Evolutionary conservation across 2,888 invertebrate species (phyloP), one percentile per base, ranked within the genome.

Genomic region (Seira ritae): DNA sequence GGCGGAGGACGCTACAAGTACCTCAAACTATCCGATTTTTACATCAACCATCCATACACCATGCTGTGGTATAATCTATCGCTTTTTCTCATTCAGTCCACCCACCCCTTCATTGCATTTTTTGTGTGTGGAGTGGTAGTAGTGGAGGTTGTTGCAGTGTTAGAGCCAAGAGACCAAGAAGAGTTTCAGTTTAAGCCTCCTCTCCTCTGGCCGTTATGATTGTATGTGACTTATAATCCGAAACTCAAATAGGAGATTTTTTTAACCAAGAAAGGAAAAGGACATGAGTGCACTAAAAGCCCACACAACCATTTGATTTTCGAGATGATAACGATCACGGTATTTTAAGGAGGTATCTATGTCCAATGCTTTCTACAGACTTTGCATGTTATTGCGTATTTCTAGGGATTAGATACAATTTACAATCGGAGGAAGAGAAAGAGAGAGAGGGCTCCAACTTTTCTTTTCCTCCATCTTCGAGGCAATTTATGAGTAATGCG

Each of bases 1-100:
- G 65, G 65, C 20, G 23, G 50, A 65, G 37, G 60, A 80, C 17
- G 73, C 81, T 81, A 81, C 81, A 81, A 81, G 81, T 81, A 81
- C 81, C 81, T 81, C 81, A 81, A 66, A 65, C 72, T 72, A 75
- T 24, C 42, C 46, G 46, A 37, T 22, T 66, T 65, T 65, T 42
- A 37, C 66, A 75, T 46, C 67, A 67, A 55, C 70, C n/a, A 55
- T 67, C 55, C 24, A 74, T 60, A 65, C 77, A 68, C 46, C 77
- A 71, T 20, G 37, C 65, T 50, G 50, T 50, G 50, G 50, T 50
- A 50, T 50, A 50, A 50, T 50, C 50, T 50, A 37, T 62, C 50
- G 50, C 19, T 55, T 46, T 46, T 55, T 77, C 37, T 74, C 66
- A 19, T 74, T 66, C 74, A 60, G 4, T 60, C 68, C 60, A 31